Conservation (phyloP, 2,113 vertebrate species). For the Poecile atricapillus region DNA sequence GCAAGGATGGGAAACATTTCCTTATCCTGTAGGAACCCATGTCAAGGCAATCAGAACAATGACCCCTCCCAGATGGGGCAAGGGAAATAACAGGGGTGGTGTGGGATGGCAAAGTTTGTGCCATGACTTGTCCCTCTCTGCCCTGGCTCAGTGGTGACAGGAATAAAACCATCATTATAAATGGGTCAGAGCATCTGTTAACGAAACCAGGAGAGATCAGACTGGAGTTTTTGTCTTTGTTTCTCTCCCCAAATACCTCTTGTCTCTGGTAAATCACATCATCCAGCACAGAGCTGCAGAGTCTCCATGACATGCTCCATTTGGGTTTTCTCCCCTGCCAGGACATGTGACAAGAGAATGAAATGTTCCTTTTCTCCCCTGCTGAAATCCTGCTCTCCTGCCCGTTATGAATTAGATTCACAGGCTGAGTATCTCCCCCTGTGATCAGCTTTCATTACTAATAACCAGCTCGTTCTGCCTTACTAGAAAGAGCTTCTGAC, state of each 20-base stretch:
- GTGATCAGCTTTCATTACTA: constrained; percentile 30
- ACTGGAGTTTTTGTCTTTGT: too few relatives aligned
- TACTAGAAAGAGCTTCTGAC: neutral
- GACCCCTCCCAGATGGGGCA: fast-evolving
- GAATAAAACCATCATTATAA: fast-evolving
- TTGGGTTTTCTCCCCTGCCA: neutral
- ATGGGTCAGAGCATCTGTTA: neutral
- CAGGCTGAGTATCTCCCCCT: neutral
- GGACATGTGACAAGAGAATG: neutral
- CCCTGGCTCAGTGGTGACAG: neutral
- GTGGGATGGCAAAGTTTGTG: neutral
- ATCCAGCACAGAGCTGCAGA: neutral
- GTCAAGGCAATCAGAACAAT: neutral
- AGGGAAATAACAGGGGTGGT: neutral
- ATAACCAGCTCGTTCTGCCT: constrained; percentile 20
- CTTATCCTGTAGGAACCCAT: neutral
- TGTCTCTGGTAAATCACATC: neutral
- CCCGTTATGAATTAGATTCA: neutral
- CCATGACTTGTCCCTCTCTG: neutral
- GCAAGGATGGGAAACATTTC: neutral
- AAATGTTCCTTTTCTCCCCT: neutral
- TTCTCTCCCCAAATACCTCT: neutral
- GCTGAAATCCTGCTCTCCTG: neutral
- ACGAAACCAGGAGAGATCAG: neutral
- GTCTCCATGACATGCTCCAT: neutral